Evolutionary conservation across 2,113 vertebrate species (phyloP), one percentile per base, ranked within the genome.

Genomic region (Sprattus sprattus): DNA sequence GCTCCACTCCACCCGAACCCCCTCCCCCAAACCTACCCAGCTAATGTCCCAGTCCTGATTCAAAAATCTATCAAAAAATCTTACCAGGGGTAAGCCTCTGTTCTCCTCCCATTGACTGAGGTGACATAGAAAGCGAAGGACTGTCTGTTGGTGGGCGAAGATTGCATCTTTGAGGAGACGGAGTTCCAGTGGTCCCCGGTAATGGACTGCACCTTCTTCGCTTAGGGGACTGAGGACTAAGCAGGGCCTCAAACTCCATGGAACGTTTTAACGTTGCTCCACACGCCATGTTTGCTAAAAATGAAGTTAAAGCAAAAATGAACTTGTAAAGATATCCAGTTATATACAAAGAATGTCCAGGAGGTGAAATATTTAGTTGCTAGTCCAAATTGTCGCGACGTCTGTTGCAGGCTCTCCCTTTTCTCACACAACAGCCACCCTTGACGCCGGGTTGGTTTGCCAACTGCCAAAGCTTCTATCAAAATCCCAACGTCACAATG

Each of bases 181-280:
- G 95, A 91, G 95, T 92, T 85, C 93, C 92, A 60, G 95, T 92
- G 91, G 95, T 94, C 92, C 96, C 96, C 85, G 96, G 94, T 81
- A 97, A 91, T 85, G 96, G 96, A 88, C 94, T 96, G 94, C 96
- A 97, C 94, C 96, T 94, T 90, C 97, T 94, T 89, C 97, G 95
- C 92, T 97, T 97, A 45, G 96, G 96, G 86, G 96, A 97, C 88
- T 96, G 96, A 39, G 97, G 97, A 92, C 96, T 97, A 91, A 97
- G 95, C 89, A 97, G 95, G 93, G 96, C 96, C 95, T 97, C 96
- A 86, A 97, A 97, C 94, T 97, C 97, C 96, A 97, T 96, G 83
- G 96, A 96, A 87, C 97, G 94, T 90, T 97, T 97, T 93, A 97
- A 93, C 87, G 96, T 97, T 83, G 96, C 97, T 90, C 97, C 97